Percentiles rank a stretch among this genome's conserved stretches.
Conservation (phyloP, 92 coral and sea anemone species). For the Palythoa caribaeorum region DNA sequence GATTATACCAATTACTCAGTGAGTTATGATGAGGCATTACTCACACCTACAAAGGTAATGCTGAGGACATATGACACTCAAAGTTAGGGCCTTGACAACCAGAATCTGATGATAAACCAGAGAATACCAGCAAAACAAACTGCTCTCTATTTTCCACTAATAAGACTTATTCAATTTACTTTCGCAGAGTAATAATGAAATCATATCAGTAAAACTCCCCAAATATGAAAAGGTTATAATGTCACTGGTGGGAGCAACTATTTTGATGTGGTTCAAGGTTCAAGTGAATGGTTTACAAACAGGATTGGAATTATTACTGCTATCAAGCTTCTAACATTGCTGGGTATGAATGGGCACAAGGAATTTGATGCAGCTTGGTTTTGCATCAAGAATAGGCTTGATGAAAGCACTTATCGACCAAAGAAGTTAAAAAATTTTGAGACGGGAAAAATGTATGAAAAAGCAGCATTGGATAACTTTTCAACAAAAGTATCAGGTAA, state of each 20-base stretch:
- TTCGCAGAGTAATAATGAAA: neutral
- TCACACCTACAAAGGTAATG: conserved; percentile 46
- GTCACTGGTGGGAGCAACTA: conserved; percentile 49
- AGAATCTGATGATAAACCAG: conserved; percentile 5
- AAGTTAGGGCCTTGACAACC: conserved; percentile 9
- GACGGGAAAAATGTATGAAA: conserved; percentile 25
- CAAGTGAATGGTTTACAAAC: conserved; percentile 3
- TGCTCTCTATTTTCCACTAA: conserved; percentile 42
- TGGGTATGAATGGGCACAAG: conserved; percentile 45
- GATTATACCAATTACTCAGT: conserved; percentile 47
- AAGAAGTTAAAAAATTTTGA: conserved; percentile 44
- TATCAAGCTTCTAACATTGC: conserved; percentile 44
- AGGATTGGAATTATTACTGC: conserved; percentile 29
- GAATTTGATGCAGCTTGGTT: conserved; percentile 49
- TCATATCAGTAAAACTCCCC: conserved; percentile 50
- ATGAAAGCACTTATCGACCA: conserved; percentile 30
- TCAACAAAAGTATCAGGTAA: conserved; percentile 28
- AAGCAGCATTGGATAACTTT: conserved; percentile 21
- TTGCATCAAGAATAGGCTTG: conserved; percentile 43
- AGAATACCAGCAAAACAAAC: conserved; percentile 10
- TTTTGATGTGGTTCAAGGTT: conserved; percentile 28
- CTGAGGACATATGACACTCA: conserved; percentile 63
- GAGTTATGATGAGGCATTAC: conserved; percentile 46
- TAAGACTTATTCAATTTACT: conserved; percentile 5
- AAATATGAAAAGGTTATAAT: conserved; percentile 41